These are phyloP conservation scores for Anguilla anguilla DNA, from an alignment of 2,797 vertebrate genomes.

Conservation along the genomic window DNA sequence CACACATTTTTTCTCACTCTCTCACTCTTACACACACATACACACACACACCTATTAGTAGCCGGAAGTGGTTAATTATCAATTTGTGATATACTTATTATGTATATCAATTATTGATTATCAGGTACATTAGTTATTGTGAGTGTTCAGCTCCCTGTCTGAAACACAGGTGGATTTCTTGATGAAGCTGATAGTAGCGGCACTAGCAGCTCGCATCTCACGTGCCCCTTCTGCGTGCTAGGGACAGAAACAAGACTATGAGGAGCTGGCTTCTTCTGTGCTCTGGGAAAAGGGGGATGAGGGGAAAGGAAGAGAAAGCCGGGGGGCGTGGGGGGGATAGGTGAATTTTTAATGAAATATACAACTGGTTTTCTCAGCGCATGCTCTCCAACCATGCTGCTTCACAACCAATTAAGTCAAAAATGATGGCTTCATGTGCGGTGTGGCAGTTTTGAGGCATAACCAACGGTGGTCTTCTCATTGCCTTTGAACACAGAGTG, in stretches of 20 bases:
- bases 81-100: background rate
- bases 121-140: background rate
- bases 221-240: slow-evolving; percentile 39
- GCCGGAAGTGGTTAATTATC: background rate
- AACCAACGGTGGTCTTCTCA: slow-evolving; percentile 1
- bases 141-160: background rate
- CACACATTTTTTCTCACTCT: background rate
- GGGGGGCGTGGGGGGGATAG: slow-evolving; percentile 27
- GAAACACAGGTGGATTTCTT: background rate
- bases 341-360: slow-evolving; percentile 66
- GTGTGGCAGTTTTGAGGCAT: background rate
- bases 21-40: background rate
- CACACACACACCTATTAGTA: background rate
- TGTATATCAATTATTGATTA: background rate
- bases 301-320: background rate
- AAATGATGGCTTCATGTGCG: slow-evolving; percentile 38
- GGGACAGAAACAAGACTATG: slow-evolving; percentile 1
- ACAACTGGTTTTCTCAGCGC: slow-evolving; percentile 51
- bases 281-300: slow-evolving; percentile 2
- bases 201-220: slow-evolving; percentile 19
- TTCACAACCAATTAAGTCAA: slow-evolving; percentile 52
- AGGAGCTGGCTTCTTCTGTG: slow-evolving; percentile 32
- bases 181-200: background rate
- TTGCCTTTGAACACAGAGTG: slow-evolving; percentile 43
- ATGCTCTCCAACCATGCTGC: slow-evolving; percentile 41